These are phyloP conservation scores for Theodoxus fluviatilis DNA, from an alignment of 2,888 invertebrate species.

Conservation along the genomic window DNA sequence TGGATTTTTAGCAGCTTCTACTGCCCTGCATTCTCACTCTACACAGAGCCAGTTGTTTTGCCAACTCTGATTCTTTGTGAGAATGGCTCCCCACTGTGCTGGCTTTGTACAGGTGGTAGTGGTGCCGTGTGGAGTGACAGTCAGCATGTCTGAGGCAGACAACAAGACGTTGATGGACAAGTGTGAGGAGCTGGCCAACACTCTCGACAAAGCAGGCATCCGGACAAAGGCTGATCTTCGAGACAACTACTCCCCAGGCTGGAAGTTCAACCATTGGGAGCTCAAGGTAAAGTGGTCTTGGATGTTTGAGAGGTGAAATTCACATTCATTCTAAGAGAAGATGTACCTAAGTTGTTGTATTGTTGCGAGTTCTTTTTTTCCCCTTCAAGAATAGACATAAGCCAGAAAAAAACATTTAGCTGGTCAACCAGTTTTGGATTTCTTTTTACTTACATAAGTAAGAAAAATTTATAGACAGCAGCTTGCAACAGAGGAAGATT, in stretches of 20 bases:
- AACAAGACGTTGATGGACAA: conserved; percentile 72
- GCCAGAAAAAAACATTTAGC: too few species aligned
- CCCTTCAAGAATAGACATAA: background rate
- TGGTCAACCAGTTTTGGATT: too few species aligned
- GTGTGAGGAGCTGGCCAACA: conserved; percentile 76
- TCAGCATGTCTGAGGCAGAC: conserved; percentile 77
- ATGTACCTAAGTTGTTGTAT: background rate
- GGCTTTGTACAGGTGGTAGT: conserved; percentile 72
- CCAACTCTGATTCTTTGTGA: background rate
- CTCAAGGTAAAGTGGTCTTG: conserved; percentile 73
- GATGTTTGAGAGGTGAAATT: too few species aligned
- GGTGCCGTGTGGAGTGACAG: conserved; percentile 95
- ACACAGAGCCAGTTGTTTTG: too few species aligned
- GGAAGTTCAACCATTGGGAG: conserved; percentile 99
- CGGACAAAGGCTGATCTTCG: conserved; percentile 86
- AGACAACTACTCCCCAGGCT: conserved; percentile 96
- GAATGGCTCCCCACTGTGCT: background rate
- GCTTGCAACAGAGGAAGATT: too few species aligned
- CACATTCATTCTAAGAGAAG: too few species aligned
- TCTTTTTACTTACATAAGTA: too few species aligned
- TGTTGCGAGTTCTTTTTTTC: background rate
- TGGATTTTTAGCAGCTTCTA: too few species aligned
- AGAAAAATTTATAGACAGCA: too few species aligned
- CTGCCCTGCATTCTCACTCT: too few species aligned
- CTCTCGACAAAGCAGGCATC: conserved; percentile 74